Evolutionary conservation across 1,140 invertebrate species (phyloP).

Genomic region (Monochamus saltuarius): DNA sequence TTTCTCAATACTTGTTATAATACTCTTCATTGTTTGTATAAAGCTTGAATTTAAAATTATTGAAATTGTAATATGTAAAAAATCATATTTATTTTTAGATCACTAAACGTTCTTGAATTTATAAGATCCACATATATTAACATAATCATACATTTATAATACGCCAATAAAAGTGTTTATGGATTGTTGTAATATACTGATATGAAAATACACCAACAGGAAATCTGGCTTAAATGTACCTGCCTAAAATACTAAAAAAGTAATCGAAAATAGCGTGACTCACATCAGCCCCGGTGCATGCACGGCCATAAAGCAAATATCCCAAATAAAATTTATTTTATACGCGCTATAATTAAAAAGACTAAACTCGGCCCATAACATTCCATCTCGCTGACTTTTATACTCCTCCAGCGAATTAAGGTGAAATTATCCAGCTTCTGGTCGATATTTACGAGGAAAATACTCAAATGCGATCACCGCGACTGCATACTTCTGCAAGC

Average conservation of each 20-base stretch:
- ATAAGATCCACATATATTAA: no score
- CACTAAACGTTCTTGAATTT: no score
- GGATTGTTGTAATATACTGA: no score
- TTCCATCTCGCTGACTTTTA: constrained; percentile 39
- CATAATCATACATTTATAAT: no score
- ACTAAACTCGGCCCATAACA: constrained; percentile 25
- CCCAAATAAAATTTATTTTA: constrained; percentile 25
- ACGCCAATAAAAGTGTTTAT: no score
- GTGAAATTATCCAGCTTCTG: constrained; percentile 36
- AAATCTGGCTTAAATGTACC: no score
- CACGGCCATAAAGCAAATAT: constrained; percentile 12
- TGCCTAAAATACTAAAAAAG: neutral
- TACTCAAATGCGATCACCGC: constrained; percentile 38
- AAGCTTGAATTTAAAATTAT: no score
- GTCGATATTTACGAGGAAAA: constrained; percentile 40
- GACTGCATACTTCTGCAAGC: constrained; percentile 25
- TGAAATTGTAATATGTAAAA: no score
- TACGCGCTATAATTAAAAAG: constrained; percentile 24
- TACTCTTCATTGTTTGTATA: no score
- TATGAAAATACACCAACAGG: no score
- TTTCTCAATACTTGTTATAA: no score
- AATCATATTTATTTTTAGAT: no score
- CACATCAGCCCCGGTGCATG: constrained; percentile 13
- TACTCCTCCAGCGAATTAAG: constrained; percentile 32
- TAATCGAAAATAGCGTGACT: constrained; percentile 15